Evolutionary conservation across 1,140 invertebrate species (phyloP).

Genomic region (Diplogasteroides magnus): DNA sequence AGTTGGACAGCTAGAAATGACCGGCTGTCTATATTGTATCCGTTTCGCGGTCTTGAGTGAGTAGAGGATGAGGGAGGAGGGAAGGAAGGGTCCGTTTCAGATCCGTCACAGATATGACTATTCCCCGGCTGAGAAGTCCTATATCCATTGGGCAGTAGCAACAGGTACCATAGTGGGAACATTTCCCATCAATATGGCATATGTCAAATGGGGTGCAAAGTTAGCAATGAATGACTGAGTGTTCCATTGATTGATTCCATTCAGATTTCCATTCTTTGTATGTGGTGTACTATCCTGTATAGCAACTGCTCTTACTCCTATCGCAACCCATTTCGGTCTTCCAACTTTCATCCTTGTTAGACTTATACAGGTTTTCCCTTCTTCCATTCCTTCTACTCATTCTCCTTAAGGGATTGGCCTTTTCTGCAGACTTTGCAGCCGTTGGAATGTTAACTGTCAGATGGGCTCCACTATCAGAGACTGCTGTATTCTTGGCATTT

Average conservation of each 20-base stretch:
- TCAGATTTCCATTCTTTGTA: constrained; percentile 22
- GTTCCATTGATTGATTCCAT: not conserved
- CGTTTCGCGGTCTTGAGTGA: no score
- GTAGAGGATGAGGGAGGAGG: no score
- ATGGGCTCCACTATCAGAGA: constrained; percentile 29
- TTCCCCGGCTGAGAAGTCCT: constrained; percentile 16
- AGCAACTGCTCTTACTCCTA: constrained; percentile 18
- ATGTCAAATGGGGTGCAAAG: constrained; percentile 25
- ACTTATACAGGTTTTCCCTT: constrained; percentile 28
- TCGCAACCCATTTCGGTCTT: constrained; percentile 15
- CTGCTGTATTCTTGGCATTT: constrained; percentile 21
- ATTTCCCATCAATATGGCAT: constrained; percentile 19
- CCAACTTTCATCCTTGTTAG: constrained; percentile 13
- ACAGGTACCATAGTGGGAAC: constrained; percentile 23
- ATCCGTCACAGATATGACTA: constrained; percentile 21
- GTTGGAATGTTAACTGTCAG: constrained; percentile 23
- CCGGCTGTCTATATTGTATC: no score
- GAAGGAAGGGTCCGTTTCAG: no score
- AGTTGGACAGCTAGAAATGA: no score
- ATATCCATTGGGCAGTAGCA: constrained; percentile 28
- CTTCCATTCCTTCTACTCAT: no score
- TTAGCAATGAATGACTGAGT: not conserved
- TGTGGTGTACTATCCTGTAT: constrained; percentile 22
- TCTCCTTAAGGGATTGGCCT: constrained; percentile 25
- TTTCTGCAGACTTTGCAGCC: constrained; percentile 24